These are phyloP conservation scores for Nansenia antarctica DNA, from an alignment of 2,113 vertebrate species.

Conservation along the genomic window DNA sequence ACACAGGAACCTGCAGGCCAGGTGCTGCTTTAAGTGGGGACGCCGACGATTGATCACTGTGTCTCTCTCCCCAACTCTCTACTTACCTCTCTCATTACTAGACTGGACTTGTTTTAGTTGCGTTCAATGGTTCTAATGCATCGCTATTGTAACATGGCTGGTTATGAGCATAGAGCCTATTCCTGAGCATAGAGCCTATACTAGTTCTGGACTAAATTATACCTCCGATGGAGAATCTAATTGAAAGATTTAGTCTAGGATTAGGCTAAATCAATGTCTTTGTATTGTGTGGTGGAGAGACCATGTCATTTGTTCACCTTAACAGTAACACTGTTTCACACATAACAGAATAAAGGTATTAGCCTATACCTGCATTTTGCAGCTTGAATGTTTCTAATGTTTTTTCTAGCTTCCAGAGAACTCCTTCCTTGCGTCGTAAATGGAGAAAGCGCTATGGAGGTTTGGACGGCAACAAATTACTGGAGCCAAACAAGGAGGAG, in stretches of 20 bases:
- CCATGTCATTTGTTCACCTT: background rate
- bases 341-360: background rate
- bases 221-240: too few relatives aligned
- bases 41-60: slow-evolving; percentile 6
- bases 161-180: too few relatives aligned
- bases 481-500: slow-evolving; percentile 67
- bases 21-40: slow-evolving; percentile 1
- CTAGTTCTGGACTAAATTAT: too few relatives aligned
- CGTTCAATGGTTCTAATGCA: background rate
- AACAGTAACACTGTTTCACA: background rate
- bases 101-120: background rate
- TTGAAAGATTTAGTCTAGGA: too few relatives aligned
- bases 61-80: background rate
- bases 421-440: slow-evolving; percentile 68
- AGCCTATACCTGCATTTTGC: background rate
- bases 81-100: background rate
- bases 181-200: too few relatives aligned
- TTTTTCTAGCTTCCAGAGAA: slow-evolving; percentile 68
- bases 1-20: background rate
- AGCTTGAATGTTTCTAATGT: background rate
- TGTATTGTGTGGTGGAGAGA: too few relatives aligned
- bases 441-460: slow-evolving; percentile 76
- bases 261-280: too few relatives aligned
- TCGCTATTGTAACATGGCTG: background rate
- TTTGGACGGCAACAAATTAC: slow-evolving; percentile 71